Conservation (phyloP, 2,797 vertebrate species). For the Kryptopterus vitreolus region DNA sequence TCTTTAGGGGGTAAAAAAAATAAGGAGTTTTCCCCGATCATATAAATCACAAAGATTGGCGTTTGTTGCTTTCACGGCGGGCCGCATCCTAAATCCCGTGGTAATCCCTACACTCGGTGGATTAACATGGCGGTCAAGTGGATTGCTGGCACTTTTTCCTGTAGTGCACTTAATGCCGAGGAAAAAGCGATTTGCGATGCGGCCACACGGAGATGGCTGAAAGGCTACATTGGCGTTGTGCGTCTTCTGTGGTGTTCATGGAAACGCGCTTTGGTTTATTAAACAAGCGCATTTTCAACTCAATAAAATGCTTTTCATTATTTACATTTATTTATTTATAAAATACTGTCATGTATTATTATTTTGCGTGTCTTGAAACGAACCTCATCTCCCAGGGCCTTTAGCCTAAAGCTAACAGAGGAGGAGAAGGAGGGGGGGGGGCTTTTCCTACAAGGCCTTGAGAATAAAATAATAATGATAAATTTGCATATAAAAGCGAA, state of each 20-base stretch:
- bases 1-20: neutral
- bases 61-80: constrained; percentile 4
- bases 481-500: too few relatives aligned
- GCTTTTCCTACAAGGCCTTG: neutral
- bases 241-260: neutral
- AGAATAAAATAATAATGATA: too few relatives aligned
- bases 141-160: too few relatives aligned
- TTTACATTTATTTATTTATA: neutral
- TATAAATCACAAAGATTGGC: neutral
- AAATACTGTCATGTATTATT: too few relatives aligned
- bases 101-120: neutral
- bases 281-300: neutral
- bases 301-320: neutral
- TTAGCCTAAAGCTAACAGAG: constrained; percentile 22
- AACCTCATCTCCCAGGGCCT: neutral
- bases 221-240: neutral
- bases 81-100: neutral
- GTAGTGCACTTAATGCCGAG: neutral
- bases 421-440: too few relatives aligned
- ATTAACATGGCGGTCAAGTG: neutral
- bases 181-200: neutral
- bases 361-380: neutral
- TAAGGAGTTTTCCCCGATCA: neutral
- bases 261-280: neutral
- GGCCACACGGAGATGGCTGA: neutral